These are phyloP conservation scores for Watsonalla cultraria DNA, from an alignment of 2,888 invertebrate species.

Conservation along the genomic window DNA sequence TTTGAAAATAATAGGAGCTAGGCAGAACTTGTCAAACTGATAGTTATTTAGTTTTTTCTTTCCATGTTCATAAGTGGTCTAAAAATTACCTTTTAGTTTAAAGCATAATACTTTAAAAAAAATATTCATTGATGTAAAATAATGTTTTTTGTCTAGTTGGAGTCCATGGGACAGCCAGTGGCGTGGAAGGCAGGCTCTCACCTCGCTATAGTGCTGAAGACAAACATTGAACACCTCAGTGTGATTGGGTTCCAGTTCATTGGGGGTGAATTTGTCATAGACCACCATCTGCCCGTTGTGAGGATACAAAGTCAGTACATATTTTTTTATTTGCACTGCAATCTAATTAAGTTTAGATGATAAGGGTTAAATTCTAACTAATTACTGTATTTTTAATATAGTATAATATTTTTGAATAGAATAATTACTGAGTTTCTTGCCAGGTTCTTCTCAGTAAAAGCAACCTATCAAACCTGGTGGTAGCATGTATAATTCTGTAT, in stretches of 20 bases:
- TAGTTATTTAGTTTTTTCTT: slow-evolving; percentile 2
- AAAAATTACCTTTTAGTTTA: no score
- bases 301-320: slow-evolving; percentile 86
- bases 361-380: no score
- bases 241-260: slow-evolving; percentile 85
- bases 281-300: slow-evolving; percentile 86
- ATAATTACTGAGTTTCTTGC: no score
- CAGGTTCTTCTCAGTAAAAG: no score
- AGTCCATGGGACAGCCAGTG: slow-evolving; percentile 86
- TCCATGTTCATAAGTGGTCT: neutral
- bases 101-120: slow-evolving; percentile 1
- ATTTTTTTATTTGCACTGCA: neutral
- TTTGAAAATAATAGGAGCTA: no score
- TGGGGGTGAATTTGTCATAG: slow-evolving; percentile 84
- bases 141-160: slow-evolving; percentile 75
- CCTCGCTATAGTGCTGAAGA: slow-evolving; percentile 86
- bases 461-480: no score
- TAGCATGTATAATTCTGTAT: no score
- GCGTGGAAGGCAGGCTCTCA: slow-evolving; percentile 89
- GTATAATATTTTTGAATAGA: no score
- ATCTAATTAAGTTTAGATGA: neutral
- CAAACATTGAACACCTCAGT: slow-evolving; percentile 86
- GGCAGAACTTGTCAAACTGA: neutral
- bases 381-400: no score
- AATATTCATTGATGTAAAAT: neutral